phyloP scores from a whole-genome alignment of 92 coral and sea anemone species.

The Galaxea fascicularis region DNA sequence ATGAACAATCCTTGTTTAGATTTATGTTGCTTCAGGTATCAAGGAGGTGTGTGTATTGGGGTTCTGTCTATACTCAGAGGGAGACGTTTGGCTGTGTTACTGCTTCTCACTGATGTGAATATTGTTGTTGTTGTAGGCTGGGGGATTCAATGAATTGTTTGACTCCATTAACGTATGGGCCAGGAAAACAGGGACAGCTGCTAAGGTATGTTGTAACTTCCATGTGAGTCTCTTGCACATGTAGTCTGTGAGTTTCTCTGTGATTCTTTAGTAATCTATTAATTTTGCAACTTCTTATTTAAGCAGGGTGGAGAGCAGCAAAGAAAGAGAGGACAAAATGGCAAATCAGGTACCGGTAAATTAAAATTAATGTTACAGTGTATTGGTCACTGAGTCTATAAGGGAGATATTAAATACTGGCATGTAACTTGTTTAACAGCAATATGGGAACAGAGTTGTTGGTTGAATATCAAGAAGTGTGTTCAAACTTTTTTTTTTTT shows the following conservation, averaged over 20 bases:
- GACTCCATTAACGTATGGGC: constrained; percentile 81
- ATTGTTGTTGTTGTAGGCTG: constrained; percentile 58
- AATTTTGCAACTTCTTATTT: too few species aligned
- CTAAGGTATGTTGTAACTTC: constrained; percentile 44
- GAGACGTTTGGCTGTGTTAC: background rate
- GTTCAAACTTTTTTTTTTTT: too few species aligned
- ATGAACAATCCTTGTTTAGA: too few species aligned
- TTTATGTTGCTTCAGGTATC: too few species aligned
- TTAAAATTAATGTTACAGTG: too few species aligned
- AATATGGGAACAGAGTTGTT: too few species aligned
- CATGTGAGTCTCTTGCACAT: background rate
- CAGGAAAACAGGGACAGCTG: constrained; percentile 60
- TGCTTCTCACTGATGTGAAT: constrained; percentile 1
- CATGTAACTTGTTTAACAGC: too few species aligned
- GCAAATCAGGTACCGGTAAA: constrained; percentile 66
- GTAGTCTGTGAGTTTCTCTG: background rate
- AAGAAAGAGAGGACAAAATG: constrained; percentile 81
- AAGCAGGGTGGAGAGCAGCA: constrained; percentile 83
- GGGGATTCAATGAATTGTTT: constrained; percentile 76
- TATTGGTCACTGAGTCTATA: background rate
- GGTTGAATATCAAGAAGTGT: too few species aligned
- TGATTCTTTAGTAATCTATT: too few species aligned
- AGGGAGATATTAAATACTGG: background rate
- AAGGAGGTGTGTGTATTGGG: too few species aligned
- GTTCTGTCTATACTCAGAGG: too few species aligned